These are phyloP conservation scores for Lithophane ornitopus DNA, from an alignment of 2,888 invertebrate species.

Conservation along the genomic window DNA sequence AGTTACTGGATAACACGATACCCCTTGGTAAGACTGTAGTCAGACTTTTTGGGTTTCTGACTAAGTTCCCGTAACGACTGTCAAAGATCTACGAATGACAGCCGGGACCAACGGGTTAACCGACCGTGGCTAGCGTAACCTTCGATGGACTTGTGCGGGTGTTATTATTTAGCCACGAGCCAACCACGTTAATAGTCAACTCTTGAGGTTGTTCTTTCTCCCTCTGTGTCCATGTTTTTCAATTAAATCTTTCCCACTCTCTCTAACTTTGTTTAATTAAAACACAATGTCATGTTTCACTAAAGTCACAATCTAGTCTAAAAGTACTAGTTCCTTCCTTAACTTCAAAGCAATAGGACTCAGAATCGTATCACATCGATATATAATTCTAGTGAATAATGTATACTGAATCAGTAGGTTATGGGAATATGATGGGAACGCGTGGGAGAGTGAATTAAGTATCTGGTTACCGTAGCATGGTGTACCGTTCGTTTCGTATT, in stretches of 20 bases:
- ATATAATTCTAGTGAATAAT: slow-evolving; percentile 11
- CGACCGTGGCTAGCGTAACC: too few species aligned
- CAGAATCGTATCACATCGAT: slow-evolving; percentile 31
- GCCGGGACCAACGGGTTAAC: too few species aligned
- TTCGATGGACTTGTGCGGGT: too few species aligned
- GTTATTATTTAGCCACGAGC: too few species aligned
- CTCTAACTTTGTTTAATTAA: not conserved
- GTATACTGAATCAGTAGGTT: slow-evolving; percentile 61
- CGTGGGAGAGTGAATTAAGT: slow-evolving; percentile 60
- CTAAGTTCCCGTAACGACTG: too few species aligned
- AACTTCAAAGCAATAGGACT: slow-evolving; percentile 10
- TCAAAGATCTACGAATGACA: too few species aligned
- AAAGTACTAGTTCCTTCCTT: not conserved
- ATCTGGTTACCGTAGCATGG: slow-evolving; percentile 53
- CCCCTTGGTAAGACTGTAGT: too few species aligned
- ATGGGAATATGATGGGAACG: slow-evolving; percentile 62
- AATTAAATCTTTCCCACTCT: not conserved
- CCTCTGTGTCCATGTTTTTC: not conserved
- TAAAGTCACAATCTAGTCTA: not conserved
- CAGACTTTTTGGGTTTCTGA: too few species aligned
- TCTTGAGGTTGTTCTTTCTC: not conserved
- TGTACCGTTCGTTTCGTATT: slow-evolving; percentile 58
- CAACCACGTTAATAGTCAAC: not conserved
- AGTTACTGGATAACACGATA: too few species aligned
- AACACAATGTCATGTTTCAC: not conserved